These are phyloP conservation scores for Beroe forskalii DNA, from an alignment of 37 sponge, comb jelly and placozoan species.

Conservation along the genomic window DNA sequence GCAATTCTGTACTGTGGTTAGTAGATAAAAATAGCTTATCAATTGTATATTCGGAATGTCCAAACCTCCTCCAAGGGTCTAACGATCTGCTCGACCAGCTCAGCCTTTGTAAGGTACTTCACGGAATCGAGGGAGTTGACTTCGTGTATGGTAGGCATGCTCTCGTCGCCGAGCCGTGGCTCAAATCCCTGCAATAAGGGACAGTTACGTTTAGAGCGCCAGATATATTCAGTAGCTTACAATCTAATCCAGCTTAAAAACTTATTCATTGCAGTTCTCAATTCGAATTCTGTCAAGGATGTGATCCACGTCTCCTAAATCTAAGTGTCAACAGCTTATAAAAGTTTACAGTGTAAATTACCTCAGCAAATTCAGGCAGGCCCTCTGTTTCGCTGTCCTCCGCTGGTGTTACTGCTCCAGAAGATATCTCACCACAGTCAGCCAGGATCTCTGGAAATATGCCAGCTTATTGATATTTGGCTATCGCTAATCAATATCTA, in stretches of 20 bases:
- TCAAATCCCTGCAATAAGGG: background rate
- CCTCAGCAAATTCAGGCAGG: constrained; percentile 17
- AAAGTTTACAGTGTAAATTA: too few relatives aligned
- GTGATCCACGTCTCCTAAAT: too few relatives aligned
- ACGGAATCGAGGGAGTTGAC: constrained; percentile 23
- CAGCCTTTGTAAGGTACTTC: constrained; percentile 58
- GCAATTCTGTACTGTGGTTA: too few relatives aligned
- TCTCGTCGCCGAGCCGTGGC: background rate
- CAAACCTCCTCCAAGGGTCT: constrained; percentile 56
- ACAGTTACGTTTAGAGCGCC: too few relatives aligned
- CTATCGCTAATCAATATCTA: too few relatives aligned
- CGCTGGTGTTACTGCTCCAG: constrained; percentile 60
- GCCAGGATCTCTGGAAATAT: constrained; percentile 23
- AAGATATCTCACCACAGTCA: constrained; percentile 40
- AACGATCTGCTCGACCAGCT: constrained; percentile 44
- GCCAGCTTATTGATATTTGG: too few relatives aligned
- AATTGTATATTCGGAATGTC: too few relatives aligned
- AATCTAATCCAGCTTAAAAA: background rate
- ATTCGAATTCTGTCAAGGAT: too few relatives aligned
- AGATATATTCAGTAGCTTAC: too few relatives aligned
- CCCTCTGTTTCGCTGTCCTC: constrained; percentile 17
- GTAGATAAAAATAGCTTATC: too few relatives aligned
- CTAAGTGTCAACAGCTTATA: too few relatives aligned
- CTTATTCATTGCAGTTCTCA: too few relatives aligned
- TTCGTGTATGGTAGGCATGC: constrained; percentile 29